Conservation (phyloP, 2,113 vertebrate species). For the Pelvicachromis taeniatus region DNA sequence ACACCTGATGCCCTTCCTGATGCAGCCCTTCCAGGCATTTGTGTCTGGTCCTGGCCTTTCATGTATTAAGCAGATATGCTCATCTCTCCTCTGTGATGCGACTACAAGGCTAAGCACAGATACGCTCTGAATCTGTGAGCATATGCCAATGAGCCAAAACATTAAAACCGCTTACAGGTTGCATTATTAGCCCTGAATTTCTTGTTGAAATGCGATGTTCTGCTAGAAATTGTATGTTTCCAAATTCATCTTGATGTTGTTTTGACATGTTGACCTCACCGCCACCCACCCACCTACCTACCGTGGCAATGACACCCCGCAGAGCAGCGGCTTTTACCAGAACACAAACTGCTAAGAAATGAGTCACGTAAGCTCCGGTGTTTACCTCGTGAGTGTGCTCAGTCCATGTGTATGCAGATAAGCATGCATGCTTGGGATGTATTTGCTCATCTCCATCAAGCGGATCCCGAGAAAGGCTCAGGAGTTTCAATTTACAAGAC, state of each 20-base stretch:
- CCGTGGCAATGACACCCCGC: background rate
- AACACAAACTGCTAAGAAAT: background rate
- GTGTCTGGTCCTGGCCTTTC: background rate
- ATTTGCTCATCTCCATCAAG: conserved; percentile 17
- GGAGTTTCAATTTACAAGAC: conserved; percentile 52
- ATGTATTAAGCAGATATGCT: background rate
- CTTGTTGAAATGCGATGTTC: background rate
- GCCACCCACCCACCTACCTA: too few species aligned
- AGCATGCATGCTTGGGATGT: conserved; percentile 8
- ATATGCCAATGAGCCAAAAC: background rate
- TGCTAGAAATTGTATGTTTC: background rate
- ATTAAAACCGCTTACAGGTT: background rate
- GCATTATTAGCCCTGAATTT: background rate
- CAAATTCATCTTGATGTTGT: background rate
- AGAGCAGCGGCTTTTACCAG: background rate
- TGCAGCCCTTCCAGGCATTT: background rate
- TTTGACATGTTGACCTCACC: background rate
- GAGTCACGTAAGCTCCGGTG: background rate
- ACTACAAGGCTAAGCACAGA: background rate
- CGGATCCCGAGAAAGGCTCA: conserved; percentile 31
- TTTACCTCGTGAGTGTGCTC: background rate
- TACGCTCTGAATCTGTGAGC: background rate
- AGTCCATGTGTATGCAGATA: conserved; percentile 25
- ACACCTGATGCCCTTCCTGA: background rate
- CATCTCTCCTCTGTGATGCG: background rate